These are phyloP conservation scores for Sminthopsis crassicaudata DNA, from an alignment of 2,113 vertebrate species.

Conservation along the genomic window DNA sequence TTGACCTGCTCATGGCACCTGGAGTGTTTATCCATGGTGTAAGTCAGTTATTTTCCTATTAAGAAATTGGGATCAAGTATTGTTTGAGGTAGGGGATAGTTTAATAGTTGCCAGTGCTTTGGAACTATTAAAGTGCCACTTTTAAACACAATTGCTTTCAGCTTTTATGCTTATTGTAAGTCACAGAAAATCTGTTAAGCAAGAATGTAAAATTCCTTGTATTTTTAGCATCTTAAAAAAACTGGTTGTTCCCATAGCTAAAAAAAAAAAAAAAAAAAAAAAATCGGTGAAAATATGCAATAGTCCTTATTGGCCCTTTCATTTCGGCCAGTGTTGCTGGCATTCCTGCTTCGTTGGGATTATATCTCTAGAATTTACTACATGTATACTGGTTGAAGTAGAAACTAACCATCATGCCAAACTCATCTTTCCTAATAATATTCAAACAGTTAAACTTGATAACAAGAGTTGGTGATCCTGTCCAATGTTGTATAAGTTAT, in stretches of 20 bases:
- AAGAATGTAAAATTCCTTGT: conserved; percentile 29
- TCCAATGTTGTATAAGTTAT: conserved; percentile 39
- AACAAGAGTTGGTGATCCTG: conserved; percentile 25
- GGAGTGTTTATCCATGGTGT: not conserved
- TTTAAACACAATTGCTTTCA: conserved; percentile 37
- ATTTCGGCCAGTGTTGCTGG: not conserved
- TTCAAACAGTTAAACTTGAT: conserved; percentile 30
- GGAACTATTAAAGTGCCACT: conserved; percentile 33
- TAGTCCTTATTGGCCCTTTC: not conserved
- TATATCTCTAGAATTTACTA: not conserved
- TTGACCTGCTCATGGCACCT: conserved; percentile 33
- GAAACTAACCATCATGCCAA: conserved; percentile 49
- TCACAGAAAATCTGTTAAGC: conserved; percentile 7
- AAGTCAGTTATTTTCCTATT: conserved; percentile 52
- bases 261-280: conserved; percentile 1
- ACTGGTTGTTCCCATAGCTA: not conserved
- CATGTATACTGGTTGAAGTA: conserved; percentile 40
- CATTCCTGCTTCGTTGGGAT: conserved; percentile 38
- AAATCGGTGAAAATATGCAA: conserved; percentile 30
- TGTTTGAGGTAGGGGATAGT: conserved; percentile 38
- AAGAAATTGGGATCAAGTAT: conserved; percentile 1
- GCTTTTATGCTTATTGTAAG: conserved; percentile 31
- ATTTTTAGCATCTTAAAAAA: conserved; percentile 27
- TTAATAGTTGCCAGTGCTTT: conserved; percentile 60
- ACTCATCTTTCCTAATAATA: conserved; percentile 32